phyloP scores from a whole-genome alignment of 2,888 invertebrate genomes.

The Oscheius onirici region DNA sequence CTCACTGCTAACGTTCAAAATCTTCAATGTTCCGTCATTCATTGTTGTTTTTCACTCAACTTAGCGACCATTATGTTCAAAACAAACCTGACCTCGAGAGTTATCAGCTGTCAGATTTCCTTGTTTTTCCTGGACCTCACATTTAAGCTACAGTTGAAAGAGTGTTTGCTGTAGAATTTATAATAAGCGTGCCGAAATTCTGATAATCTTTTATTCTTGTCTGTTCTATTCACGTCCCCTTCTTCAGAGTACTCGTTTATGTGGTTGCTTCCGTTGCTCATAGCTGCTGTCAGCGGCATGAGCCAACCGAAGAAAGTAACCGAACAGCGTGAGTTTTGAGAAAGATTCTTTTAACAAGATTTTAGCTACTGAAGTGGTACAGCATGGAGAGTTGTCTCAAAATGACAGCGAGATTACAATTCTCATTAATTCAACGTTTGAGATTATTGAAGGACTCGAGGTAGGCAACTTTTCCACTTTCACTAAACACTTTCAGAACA shows the following conservation, averaged over 20 bases:
- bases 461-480: constrained; percentile 20
- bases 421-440: constrained; percentile 52
- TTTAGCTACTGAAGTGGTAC: constrained; percentile 12
- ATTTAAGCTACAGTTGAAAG: too few species aligned
- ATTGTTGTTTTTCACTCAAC: too few species aligned
- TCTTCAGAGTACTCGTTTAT: not conserved
- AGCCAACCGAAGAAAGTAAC: constrained; percentile 18
- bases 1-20: too few species aligned
- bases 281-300: constrained; percentile 20
- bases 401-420: constrained; percentile 53
- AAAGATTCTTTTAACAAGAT: not conserved
- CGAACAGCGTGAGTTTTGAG: constrained; percentile 14
- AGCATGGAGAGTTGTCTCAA: constrained; percentile 44
- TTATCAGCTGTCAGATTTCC: too few species aligned
- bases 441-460: constrained; percentile 51
- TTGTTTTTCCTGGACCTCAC: too few species aligned
- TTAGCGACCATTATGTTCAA: too few species aligned
- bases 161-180: too few species aligned
- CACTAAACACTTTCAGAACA: constrained; percentile 5
- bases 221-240: too few species aligned
- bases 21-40: too few species aligned
- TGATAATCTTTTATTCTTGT: too few species aligned
- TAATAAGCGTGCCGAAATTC: too few species aligned
- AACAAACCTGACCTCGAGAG: too few species aligned
- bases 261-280: constrained; percentile 6